Conservation (phyloP, 2,797 vertebrate genomes). For the Schizopygopsis pylzovi region DNA sequence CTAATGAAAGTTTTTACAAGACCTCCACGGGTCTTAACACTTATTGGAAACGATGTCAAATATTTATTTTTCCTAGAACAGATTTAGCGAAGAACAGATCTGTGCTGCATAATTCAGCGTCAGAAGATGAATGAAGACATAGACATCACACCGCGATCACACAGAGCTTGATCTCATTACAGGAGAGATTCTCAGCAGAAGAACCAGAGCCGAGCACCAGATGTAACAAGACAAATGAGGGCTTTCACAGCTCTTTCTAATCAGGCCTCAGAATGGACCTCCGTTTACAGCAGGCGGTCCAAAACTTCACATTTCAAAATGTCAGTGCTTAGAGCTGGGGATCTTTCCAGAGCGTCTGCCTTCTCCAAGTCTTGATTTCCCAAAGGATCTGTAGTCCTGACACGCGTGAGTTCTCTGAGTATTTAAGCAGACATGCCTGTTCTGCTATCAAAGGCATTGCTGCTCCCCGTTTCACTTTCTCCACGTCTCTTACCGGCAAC, state of each 20-base stretch:
- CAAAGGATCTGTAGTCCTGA: slow-evolving; percentile 74
- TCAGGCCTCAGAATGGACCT: slow-evolving; percentile 65
- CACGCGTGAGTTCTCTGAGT: slow-evolving; percentile 74
- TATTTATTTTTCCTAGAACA: slow-evolving; percentile 23
- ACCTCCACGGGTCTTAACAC: background rate
- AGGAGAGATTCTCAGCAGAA: slow-evolving; percentile 65
- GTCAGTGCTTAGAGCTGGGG: slow-evolving; percentile 69
- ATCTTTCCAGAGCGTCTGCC: slow-evolving; percentile 72
- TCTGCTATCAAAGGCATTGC: slow-evolving; percentile 53
- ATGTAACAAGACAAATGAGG: slow-evolving; percentile 72
- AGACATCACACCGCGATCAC: slow-evolving; percentile 75
- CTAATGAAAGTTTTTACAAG: background rate
- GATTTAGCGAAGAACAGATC: slow-evolving; percentile 66
- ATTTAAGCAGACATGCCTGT: slow-evolving; percentile 70
- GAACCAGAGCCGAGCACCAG: slow-evolving; percentile 62
- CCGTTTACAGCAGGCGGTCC: slow-evolving; percentile 72
- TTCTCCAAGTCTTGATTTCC: slow-evolving; percentile 77
- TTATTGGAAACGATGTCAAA: slow-evolving; percentile 18
- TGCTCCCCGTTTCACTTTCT: slow-evolving; percentile 37
- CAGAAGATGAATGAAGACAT: slow-evolving; percentile 74
- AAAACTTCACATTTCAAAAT: slow-evolving; percentile 73
- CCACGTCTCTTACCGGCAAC: slow-evolving; percentile 32
- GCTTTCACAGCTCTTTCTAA: slow-evolving; percentile 69
- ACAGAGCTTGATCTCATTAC: slow-evolving; percentile 74
- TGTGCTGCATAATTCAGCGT: slow-evolving; percentile 55